Base-by-base conservation (phyloP, 2,797 vertebrate species). In the Myioborus melanocephalus region DNA sequence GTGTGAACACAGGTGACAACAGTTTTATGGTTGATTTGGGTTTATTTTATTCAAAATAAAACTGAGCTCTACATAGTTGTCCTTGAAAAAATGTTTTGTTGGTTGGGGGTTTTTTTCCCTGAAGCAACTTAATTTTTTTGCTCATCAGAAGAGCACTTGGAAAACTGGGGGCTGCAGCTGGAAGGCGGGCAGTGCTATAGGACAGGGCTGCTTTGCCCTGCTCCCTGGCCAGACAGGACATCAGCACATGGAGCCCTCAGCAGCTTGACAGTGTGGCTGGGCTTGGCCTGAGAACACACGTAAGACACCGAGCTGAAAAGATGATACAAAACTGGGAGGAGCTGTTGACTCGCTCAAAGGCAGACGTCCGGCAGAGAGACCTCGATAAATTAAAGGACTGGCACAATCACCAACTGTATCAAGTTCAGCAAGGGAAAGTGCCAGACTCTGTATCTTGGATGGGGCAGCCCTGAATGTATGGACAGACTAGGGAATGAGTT, bases 121-220 rank as follows among this genome's bases (percentile, higher is more conserved):
- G n/a, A 35, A 49, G 37, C 41, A 24, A 49, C 15, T 20, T 53
- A 19, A 15, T 13, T 41, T 47, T 47, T 75, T 55, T 43, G 68
- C 6, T 35, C 37, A 18, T 28, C 22, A 32, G 14, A 44, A 1
- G 1, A 53, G 32, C 1, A 1, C 32, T 61, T 10, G 39, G 50
- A 27, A 70, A 56, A 28, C 27, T 1, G 18, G 3, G 12, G 7
- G 4, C 20, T 12, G 35, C 35, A 41, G 60, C 24, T 1, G 2
- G 8, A 18, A 47, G 19, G 3, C 3, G 0, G 27, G 13, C 23
- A 0, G 7, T 13, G 44, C 27, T 10, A 23, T 4, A 47, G 47
- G 19, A 17, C 28, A 7, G 1, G 3, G 47, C 3, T 20, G 47
- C 30, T 68, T 39, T 20, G 20, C 37, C 14, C 18, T 11, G 7